phyloP scores from a whole-genome alignment of 2,888 invertebrate species.

The Brenthis ino region DNA sequence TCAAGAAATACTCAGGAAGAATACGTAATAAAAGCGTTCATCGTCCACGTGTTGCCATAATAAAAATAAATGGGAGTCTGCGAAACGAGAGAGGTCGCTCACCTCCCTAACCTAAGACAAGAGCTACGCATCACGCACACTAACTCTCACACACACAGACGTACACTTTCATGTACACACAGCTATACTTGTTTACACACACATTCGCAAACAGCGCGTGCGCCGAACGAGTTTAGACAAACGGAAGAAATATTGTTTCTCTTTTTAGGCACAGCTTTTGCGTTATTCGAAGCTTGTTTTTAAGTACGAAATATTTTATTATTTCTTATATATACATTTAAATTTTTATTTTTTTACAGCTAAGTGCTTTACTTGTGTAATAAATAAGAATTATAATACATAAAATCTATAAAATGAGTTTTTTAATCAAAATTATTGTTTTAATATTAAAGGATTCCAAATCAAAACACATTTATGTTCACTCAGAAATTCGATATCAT shows the following conservation, averaged over 20 bases:
- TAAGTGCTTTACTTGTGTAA: neutral
- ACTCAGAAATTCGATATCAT: neutral
- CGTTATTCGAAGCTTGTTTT: conserved; percentile 38
- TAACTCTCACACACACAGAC: conserved; percentile 50
- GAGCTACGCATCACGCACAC: conserved; percentile 72
- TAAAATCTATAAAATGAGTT: neutral
- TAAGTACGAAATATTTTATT: neutral
- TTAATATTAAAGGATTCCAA: too few species aligned
- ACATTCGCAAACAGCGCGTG: conserved; percentile 67
- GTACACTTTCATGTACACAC: conserved; percentile 55
- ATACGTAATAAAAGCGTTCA: conserved; percentile 68
- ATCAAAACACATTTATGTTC: too few species aligned
- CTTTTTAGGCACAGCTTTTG: conserved; percentile 73
- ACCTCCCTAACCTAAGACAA: conserved; percentile 83
- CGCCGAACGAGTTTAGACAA: conserved; percentile 80
- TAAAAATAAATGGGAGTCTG: conserved; percentile 80
- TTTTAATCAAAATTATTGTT: too few species aligned
- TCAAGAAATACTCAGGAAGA: conserved; percentile 52
- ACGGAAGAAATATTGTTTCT: conserved; percentile 81
- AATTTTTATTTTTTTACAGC: neutral
- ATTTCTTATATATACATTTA: neutral
- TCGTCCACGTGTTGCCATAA: conserved; percentile 76
- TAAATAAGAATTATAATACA: neutral
- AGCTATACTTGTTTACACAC: conserved; percentile 53
- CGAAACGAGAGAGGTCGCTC: conserved; percentile 77